Conservation (phyloP, 1,140 invertebrate genomes). For the Akabosia matsudoensis region DNA sequence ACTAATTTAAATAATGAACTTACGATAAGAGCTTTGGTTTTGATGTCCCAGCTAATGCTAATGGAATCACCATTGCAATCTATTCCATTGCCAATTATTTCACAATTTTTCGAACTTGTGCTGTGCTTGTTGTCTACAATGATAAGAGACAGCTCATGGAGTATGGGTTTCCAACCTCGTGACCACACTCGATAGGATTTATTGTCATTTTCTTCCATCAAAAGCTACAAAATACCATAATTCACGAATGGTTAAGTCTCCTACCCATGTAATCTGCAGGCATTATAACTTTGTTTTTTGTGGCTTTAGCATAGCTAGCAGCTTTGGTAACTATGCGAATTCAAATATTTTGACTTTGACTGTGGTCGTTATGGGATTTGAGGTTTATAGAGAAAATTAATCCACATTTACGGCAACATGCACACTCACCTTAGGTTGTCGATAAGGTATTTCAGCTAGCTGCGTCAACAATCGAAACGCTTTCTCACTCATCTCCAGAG, state of each 20-base stretch:
- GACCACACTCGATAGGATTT: neutral
- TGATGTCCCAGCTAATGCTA: conserved; percentile 1
- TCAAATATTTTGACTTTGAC: too few relatives aligned
- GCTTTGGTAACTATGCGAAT: too few relatives aligned
- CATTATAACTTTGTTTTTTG: too few relatives aligned
- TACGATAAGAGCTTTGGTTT: conserved; percentile 10
- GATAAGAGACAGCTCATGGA: neutral
- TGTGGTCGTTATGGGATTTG: too few relatives aligned
- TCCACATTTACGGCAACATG: neutral
- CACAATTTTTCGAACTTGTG: too few relatives aligned
- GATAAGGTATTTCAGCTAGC: conserved; percentile 1
- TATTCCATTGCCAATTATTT: too few relatives aligned
- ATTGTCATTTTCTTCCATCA: conserved; percentile 13
- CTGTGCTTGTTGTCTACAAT: neutral
- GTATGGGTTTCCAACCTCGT: conserved; percentile 2
- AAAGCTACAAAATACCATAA: neutral
- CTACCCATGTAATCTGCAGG: too few relatives aligned
- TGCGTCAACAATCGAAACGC: conserved; percentile 2
- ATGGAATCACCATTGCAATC: neutral
- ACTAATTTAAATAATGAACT: neutral
- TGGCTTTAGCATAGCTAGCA: too few relatives aligned
- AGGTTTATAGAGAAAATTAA: too few relatives aligned
- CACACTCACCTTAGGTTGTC: neutral
- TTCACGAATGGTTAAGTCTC: too few relatives aligned
- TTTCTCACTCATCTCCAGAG: conserved; percentile 7